A percentile compares a stretch with the other conserved stretches of the same genome.
Conservation (phyloP, 2,888 invertebrate species). For the Epirrhoe tristata region DNA sequence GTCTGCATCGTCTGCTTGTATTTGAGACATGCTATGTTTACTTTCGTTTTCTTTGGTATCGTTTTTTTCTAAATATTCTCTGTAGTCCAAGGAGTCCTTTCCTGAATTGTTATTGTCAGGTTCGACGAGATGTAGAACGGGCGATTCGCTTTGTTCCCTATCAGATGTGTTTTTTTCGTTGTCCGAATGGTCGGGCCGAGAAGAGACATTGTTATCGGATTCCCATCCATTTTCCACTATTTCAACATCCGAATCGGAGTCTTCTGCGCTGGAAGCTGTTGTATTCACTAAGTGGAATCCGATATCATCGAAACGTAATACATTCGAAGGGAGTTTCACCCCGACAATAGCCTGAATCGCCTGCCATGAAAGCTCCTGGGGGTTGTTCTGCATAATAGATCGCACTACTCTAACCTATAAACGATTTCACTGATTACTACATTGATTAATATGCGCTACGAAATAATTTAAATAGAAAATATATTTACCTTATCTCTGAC, state of each 20-base stretch:
- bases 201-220: conserved; percentile 79
- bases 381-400: conserved; percentile 86
- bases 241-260: conserved; percentile 83
- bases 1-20: conserved; percentile 75
- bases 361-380: conserved; percentile 86
- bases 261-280: conserved; percentile 77
- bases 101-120: conserved; percentile 79
- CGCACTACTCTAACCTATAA: conserved; percentile 85
- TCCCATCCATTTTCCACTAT: conserved; percentile 83
- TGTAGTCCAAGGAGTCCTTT: conserved; percentile 73
- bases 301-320: conserved; percentile 83
- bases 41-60: conserved; percentile 75
- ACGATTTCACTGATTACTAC: conserved; percentile 78
- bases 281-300: conserved; percentile 81
- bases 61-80: conserved; percentile 74
- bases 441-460: conserved; percentile 51
- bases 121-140: conserved; percentile 78
- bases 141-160: conserved; percentile 77
- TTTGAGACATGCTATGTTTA: conserved; percentile 67
- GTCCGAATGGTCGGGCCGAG: conserved; percentile 79
- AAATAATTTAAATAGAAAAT: conserved; percentile 45
- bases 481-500: conserved; percentile 76
- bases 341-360: conserved; percentile 85
- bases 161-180: conserved; percentile 77
- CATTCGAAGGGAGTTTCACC: conserved; percentile 83